Conservation (phyloP, 1,140 invertebrate genomes). For the Drosophila punjabiensis region DNA sequence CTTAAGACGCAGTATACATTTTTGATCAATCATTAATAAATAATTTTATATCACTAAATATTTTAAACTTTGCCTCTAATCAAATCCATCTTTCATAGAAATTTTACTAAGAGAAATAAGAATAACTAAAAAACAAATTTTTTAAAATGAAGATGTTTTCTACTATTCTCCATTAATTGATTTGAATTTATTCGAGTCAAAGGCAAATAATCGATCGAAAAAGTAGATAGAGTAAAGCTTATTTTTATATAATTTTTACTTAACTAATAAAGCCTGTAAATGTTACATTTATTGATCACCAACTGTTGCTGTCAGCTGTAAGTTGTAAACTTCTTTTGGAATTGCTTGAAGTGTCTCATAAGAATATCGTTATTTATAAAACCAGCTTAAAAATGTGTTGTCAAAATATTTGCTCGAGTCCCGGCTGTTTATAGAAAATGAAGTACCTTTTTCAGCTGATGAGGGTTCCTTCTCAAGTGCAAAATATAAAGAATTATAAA, state of each 20-base stretch:
- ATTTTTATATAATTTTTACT: neutral
- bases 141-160: too few relatives aligned
- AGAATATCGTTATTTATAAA: neutral
- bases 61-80: neutral
- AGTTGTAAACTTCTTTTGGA: neutral
- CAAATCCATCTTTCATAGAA: neutral
- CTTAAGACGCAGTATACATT: too few relatives aligned
- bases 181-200: neutral
- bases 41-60: too few relatives aligned
- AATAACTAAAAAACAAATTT: neutral
- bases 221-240: neutral
- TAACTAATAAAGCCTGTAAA: neutral
- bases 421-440: constrained; percentile 19
- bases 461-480: constrained; percentile 41
- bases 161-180: too few relatives aligned
- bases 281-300: neutral
- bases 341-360: neutral
- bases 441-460: constrained; percentile 36
- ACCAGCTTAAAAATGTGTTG: constrained; percentile 12
- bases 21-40: too few relatives aligned
- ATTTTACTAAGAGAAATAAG: neutral
- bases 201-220: neutral
- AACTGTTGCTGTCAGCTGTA: neutral
- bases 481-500: constrained; percentile 44
- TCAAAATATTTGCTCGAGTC: constrained; percentile 4